phyloP scores from a whole-genome alignment of 2,113 vertebrate species.

The Hyla sarda region DNA sequence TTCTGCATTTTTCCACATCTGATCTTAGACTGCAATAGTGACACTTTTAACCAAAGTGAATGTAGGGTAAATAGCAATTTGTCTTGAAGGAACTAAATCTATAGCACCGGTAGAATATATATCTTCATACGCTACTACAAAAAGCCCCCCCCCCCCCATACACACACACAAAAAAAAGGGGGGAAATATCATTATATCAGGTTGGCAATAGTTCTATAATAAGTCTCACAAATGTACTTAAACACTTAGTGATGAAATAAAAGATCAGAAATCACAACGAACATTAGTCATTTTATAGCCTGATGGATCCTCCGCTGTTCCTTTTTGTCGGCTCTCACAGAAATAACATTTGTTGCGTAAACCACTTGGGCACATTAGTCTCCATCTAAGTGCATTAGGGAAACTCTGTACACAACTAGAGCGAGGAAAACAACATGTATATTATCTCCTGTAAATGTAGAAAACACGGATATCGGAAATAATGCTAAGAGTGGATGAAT shows the following conservation, averaged over 20 bases:
- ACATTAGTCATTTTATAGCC: not conserved
- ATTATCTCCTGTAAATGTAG: not conserved
- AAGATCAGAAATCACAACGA: not conserved
- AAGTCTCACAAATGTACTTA: not conserved
- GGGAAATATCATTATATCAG: not conserved
- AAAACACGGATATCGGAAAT: not conserved
- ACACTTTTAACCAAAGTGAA: too few relatives aligned
- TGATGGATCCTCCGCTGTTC: not conserved
- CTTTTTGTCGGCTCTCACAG: not conserved
- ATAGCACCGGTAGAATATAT: not conserved
- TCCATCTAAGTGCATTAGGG: constrained; percentile 12
- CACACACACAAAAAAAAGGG: not conserved
- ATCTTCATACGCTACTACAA: not conserved
- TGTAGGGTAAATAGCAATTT: too few relatives aligned
- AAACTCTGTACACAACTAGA: not conserved
- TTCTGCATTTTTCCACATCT: too few relatives aligned
- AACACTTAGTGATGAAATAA: not conserved
- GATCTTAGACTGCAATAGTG: too few relatives aligned
- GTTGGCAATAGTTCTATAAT: not conserved
- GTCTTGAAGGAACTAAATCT: too few relatives aligned
- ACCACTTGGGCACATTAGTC: constrained; percentile 18
- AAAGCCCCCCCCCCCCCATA: not conserved
- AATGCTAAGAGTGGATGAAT: not conserved
- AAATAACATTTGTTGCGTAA: not conserved
- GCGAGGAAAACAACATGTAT: constrained; percentile 3